phyloP scores from a whole-genome alignment of 2,888 invertebrate species.

The Lithophane semibrunnea region DNA sequence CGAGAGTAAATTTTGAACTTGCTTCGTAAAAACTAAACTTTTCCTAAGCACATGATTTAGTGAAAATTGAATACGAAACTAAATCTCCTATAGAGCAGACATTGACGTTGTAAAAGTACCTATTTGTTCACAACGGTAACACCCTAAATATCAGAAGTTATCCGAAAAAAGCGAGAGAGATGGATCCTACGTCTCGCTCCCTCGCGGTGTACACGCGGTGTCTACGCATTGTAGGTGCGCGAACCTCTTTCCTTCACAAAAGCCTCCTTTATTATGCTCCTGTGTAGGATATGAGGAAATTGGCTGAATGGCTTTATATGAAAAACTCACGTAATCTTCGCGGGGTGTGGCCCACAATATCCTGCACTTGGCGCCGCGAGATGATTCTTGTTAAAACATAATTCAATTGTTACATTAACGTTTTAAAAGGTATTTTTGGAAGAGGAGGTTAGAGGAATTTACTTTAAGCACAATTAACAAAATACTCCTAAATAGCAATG shows the following conservation, averaged over 20 bases:
- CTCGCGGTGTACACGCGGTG: constrained; percentile 77
- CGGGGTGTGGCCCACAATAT: constrained; percentile 85
- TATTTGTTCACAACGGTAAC: constrained; percentile 82
- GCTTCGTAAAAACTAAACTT: constrained; percentile 64
- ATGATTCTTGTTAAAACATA: constrained; percentile 74
- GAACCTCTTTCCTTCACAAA: constrained; percentile 88
- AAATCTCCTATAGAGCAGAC: constrained; percentile 73
- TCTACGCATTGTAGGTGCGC: constrained; percentile 86
- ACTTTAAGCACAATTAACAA: not conserved
- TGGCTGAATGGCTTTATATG: constrained; percentile 90
- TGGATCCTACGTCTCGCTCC: constrained; percentile 82
- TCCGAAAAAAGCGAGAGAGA: constrained; percentile 78
- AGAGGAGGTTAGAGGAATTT: not conserved
- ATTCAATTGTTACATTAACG: constrained; percentile 78
- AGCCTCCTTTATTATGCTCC: constrained; percentile 89
- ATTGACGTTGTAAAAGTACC: constrained; percentile 76
- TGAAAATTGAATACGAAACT: constrained; percentile 77
- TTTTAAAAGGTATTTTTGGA: constrained; percentile 13
- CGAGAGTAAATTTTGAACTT: constrained; percentile 43
- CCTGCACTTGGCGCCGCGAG: constrained; percentile 82
- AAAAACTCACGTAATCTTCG: constrained; percentile 89
- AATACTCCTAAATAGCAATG: constrained; percentile 1
- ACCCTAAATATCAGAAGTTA: constrained; percentile 82
- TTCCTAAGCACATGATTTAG: constrained; percentile 69
- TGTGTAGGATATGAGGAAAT: constrained; percentile 89